Evolutionary conservation across 2,888 invertebrate genomes (phyloP).

Genomic region (Pardosa pseudoannulata): DNA sequence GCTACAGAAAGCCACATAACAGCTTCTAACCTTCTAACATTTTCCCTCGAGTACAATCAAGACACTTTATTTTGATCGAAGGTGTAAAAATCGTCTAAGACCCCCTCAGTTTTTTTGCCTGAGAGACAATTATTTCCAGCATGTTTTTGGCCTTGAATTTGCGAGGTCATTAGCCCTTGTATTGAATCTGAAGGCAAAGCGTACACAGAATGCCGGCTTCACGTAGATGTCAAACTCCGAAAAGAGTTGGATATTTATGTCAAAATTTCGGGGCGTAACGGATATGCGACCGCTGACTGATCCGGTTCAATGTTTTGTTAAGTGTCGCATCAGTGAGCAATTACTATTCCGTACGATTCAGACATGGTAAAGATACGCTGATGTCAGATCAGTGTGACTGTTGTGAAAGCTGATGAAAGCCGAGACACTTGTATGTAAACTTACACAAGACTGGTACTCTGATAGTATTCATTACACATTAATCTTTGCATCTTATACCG

Average conservation of each 20-base stretch:
- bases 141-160: neutral
- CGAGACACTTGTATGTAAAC: neutral
- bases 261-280: slow-evolving; percentile 19
- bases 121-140: neutral
- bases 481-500: no score
- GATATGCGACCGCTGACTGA: slow-evolving; percentile 14
- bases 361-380: neutral
- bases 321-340: slow-evolving; percentile 9
- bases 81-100: neutral
- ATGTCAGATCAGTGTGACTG: neutral
- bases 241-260: slow-evolving; percentile 13
- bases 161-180: neutral
- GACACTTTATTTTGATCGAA: no score
- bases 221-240: neutral
- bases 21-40: no score
- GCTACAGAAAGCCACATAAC: no score
- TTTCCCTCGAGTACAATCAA: no score
- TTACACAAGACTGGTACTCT: no score
- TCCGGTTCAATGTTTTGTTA: slow-evolving; percentile 12
- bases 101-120: neutral
- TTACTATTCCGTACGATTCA: neutral
- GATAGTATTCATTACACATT: no score
- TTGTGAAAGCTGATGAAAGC: neutral
- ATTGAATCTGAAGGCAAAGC: neutral
- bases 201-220: neutral